phyloP scores from a whole-genome alignment of 2,113 vertebrate genomes.

The Arenaria interpres region DNA sequence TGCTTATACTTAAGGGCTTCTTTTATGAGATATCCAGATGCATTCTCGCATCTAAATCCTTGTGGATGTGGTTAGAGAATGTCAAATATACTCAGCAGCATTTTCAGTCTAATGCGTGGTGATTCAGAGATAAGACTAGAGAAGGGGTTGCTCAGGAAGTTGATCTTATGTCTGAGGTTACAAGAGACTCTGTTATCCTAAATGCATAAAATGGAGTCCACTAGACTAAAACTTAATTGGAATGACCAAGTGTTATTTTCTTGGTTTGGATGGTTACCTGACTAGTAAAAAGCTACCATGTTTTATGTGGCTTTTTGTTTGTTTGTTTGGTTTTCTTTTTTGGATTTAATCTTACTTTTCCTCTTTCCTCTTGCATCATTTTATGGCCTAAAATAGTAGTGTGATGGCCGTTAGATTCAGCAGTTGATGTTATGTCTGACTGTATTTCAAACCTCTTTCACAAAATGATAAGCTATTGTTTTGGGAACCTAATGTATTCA shows the following conservation, averaged over 20 bases:
- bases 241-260: not conserved
- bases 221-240: not conserved
- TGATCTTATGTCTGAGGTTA: not conserved
- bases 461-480: not conserved
- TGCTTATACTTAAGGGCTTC: not conserved
- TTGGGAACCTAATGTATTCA: not conserved
- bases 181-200: not conserved
- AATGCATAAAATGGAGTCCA: not conserved
- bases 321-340: not conserved
- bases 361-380: not conserved
- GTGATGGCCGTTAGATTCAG: not conserved
- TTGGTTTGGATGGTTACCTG: not conserved
- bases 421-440: not conserved
- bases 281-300: not conserved
- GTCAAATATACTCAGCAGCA: not conserved
- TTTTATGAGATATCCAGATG: not conserved
- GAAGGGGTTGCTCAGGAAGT: not conserved
- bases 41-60: not conserved
- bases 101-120: not conserved
- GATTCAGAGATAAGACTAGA: not conserved
- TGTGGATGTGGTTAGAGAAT: not conserved
- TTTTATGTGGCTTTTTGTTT: not conserved
- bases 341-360: not conserved
- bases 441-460: not conserved
- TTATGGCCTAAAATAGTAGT: not conserved